phyloP scores from a whole-genome alignment of 2,113 vertebrate species.

The Beaufortia kweichowensis region DNA sequence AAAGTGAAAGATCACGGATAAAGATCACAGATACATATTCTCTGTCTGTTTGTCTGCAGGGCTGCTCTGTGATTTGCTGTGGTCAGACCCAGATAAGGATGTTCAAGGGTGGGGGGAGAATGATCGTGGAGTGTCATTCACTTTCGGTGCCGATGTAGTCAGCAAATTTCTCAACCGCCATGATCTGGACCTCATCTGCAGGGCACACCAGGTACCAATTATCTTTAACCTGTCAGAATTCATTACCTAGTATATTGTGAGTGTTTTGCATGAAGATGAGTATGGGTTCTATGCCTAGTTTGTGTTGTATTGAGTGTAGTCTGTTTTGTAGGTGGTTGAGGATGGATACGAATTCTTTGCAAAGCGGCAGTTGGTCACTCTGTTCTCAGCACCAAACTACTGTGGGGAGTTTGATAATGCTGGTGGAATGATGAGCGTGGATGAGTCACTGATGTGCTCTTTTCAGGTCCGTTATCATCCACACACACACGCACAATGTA shows the following conservation, averaged over 20 bases:
- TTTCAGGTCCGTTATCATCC: constrained; percentile 75
- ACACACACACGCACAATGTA: background rate
- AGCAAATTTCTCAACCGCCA: constrained; percentile 99
- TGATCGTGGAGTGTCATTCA: constrained; percentile 97
- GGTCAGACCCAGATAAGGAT: constrained; percentile 98
- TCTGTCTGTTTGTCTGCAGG: constrained; percentile 70
- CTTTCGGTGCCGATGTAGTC: constrained; percentile 97
- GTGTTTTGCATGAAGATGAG: background rate
- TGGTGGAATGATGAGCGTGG: constrained; percentile 90
- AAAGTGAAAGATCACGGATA: background rate
- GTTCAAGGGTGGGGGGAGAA: constrained; percentile 99
- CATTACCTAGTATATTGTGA: background rate
- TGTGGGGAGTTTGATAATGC: constrained; percentile 90
- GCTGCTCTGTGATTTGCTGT: constrained; percentile 94
- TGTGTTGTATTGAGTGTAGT: constrained; percentile 46
- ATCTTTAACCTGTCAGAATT: background rate
- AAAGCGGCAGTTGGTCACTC: constrained; percentile 86
- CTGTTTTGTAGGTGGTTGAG: constrained; percentile 79
- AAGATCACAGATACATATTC: background rate
- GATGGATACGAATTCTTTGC: constrained; percentile 91
- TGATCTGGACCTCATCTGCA: constrained; percentile 98
- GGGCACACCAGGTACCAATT: constrained; percentile 90
- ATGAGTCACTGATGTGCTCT: constrained; percentile 90
- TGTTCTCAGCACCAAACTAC: constrained; percentile 89
- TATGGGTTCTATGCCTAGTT: background rate